Evolutionary conservation across 2,797 vertebrate species (phyloP).

Genomic region (Xenentodon cancila): DNA sequence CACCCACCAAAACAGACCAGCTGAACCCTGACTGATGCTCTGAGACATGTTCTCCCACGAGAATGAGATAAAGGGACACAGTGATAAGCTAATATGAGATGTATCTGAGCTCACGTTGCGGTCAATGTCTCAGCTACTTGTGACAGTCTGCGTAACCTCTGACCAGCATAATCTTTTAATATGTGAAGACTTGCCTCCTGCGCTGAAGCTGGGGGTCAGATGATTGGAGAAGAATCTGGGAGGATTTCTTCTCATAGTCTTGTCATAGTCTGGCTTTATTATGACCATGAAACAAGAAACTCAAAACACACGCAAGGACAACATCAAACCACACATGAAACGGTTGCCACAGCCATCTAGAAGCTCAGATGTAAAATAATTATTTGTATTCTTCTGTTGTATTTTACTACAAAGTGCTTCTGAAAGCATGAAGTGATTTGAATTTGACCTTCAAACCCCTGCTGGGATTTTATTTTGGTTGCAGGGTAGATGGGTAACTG

Average conservation of each 20-base stretch:
- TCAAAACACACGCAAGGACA: neutral
- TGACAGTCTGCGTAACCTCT: conserved; percentile 82
- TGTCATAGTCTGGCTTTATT: conserved; percentile 83
- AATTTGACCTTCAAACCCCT: conserved; percentile 41
- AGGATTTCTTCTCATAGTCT: conserved; percentile 58
- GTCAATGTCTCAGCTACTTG: conserved; percentile 67
- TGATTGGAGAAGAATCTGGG: conserved; percentile 60
- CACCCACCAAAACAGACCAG: conserved; percentile 34
- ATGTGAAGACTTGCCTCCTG: conserved; percentile 67
- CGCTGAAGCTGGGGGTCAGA: conserved; percentile 28
- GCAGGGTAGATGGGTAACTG: conserved; percentile 32
- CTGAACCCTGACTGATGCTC: conserved; percentile 51
- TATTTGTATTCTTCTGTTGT: conserved; percentile 30
- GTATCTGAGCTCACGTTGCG: conserved; percentile 41
- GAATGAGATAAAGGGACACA: conserved; percentile 41
- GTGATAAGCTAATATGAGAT: conserved; percentile 53
- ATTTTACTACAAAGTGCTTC: conserved; percentile 36
- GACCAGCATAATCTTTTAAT: conserved; percentile 85
- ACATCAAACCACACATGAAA: neutral
- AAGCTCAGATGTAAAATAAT: conserved; percentile 14
- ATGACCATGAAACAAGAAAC: conserved; percentile 79
- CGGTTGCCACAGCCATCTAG: neutral
- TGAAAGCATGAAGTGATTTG: conserved; percentile 46
- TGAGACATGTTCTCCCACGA: conserved; percentile 40
- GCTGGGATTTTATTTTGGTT: conserved; percentile 52